Evolutionary conservation across 2,113 vertebrate genomes (phyloP), one percentile per base, ranked within the genome.

Genomic region (Hippocampus guttulatus): DNA sequence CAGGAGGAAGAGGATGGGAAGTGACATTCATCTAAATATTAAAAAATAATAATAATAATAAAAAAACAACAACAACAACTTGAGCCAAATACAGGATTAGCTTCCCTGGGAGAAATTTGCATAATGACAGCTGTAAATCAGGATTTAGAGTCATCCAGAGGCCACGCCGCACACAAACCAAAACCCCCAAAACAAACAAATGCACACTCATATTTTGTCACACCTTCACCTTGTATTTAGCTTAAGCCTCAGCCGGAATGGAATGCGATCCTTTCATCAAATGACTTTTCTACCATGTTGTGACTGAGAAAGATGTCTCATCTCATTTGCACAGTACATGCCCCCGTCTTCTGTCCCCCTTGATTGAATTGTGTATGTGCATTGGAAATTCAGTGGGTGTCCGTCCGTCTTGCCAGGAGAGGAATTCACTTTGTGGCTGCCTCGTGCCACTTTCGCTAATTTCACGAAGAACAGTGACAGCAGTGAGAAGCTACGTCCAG

Each of bases 381-480:
- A 11, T 43, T 10, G 0, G 2, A 43, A 43, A 43, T 76, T 83
- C 38, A 71, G 68, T 40, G 61, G 64, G 51, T 40, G 65, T 81
- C 64, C 33, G 33, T 61, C 62, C 68, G 55, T 79, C 65, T 74
- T 75, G 45, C 64, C 63, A 82, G 77, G 78, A 78, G 60, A 87
- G 70, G 78, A 89, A 87, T 87, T 84, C 79, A 85, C 88, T 90
- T 84, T 88, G 75, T 52, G 75, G 68, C 81, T 80, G 76, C 79
- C 82, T 82, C 40, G 33, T 86, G 84, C 79, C 86, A 87, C 79
- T 87, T 80, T 80, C 77, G 71, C 84, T 87, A 87, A 89, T 91
- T 91, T 89, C 83, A 82, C 67, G 76, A 78, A 87, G 78, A 80
- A 41, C 74, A 73, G 68, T 33, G 70, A 82, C 73, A 85, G 68